These are phyloP conservation scores for Nomada ruficornis DNA, from an alignment of 2,888 invertebrate species.

Conservation along the genomic window DNA sequence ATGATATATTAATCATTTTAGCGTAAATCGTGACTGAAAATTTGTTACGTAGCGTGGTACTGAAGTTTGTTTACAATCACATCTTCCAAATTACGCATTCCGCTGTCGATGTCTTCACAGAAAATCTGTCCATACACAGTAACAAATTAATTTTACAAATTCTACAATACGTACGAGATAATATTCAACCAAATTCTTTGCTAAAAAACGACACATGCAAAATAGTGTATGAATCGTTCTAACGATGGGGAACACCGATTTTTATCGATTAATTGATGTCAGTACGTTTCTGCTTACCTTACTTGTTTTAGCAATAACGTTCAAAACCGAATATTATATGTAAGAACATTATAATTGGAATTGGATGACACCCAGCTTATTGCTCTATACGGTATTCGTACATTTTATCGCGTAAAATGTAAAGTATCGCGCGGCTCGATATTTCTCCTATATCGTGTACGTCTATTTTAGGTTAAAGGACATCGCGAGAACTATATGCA, in stretches of 20 bases:
- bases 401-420: slow-evolving; percentile 30
- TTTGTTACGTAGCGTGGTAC: not conserved
- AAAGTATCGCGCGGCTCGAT: slow-evolving; percentile 22
- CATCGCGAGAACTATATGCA: slow-evolving; percentile 6
- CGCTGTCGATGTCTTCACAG: slow-evolving; percentile 13
- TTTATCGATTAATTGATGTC: slow-evolving; percentile 45
- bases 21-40: not conserved
- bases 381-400: slow-evolving; percentile 35
- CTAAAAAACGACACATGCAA: not conserved
- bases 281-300: slow-evolving; percentile 23
- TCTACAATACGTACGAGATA: not conserved
- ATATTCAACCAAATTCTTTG: not conserved
- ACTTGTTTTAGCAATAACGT: slow-evolving; percentile 23
- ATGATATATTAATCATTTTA: slow-evolving; percentile 23
- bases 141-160: not conserved
- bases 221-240: slow-evolving; percentile 2
- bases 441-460: slow-evolving; percentile 27
- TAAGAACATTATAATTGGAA: slow-evolving; percentile 54
- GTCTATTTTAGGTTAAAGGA: slow-evolving; percentile 53
- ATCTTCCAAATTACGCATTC: slow-evolving; percentile 5
- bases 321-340: slow-evolving; percentile 29
- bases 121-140: not conserved
- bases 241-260: slow-evolving; percentile 17
- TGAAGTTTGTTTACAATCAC: slow-evolving; percentile 45
- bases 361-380: slow-evolving; percentile 47